Evolutionary conservation across 2,113 vertebrate species (phyloP), one percentile per base, ranked within the genome.

Genomic region (Noctilio leporinus): DNA sequence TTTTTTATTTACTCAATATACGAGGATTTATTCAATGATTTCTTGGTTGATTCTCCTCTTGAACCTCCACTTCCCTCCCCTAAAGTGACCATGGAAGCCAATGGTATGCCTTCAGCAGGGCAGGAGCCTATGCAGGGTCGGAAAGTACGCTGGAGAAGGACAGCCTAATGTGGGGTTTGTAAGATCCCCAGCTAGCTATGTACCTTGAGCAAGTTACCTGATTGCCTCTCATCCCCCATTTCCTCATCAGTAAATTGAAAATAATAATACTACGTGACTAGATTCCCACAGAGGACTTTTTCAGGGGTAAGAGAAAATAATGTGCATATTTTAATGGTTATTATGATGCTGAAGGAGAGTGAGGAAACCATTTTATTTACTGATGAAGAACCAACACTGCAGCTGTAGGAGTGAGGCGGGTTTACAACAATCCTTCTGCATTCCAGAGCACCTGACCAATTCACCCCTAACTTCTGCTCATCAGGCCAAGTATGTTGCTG

Each of bases 181-280:
- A 88, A 84, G 82, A 47, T 11, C 19, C 30, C 51, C 5, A 22
- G 76, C 26, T 28, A 53, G 9, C 35, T 30, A 2, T 22, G 38
- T 12, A 16, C 35, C 51, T 84, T 40, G 45, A 59, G 28, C 12
- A 70, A 94, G 10, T 77, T 40, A 67, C 30, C 40, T 19, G 2
- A 69, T 59, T 16, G 40, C 33, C 65, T 22, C 40, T n/a, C 22
- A 67, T 22, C 64, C 22, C 75, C 28, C 24, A 47, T 38, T 77
- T 89, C 38, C n/a, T 92, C n/a, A 53, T 55, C n/a, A 69, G 15
- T 20, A 69, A 93, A 85, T n/a, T 43, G 22, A 22, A 14, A 62
- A 85, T 69, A 62, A 85, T 69, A 81, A 30, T 40, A 75, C 33
- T 38, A 43, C 19, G 24, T 59, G 20, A 67, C 7, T 14, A 70